Percentiles rank a stretch among this genome's conserved stretches.
phyloP scores from a whole-genome alignment of 2,113 vertebrate species.

The Aegypius monachus region DNA sequence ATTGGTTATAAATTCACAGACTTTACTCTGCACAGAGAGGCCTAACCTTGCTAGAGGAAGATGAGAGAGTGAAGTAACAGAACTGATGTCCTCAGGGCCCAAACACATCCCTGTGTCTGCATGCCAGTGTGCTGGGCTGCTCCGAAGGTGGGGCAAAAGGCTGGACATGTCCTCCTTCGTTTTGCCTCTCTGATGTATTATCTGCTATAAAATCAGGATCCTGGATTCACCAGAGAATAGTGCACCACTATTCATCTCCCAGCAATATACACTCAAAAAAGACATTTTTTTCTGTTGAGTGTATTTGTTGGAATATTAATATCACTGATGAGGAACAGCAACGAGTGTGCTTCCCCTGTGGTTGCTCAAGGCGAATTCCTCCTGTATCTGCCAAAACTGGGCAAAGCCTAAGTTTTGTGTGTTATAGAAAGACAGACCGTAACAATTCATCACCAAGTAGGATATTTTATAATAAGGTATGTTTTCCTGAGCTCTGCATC shows the following conservation, averaged over 20 bases:
- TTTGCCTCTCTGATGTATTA: background rate
- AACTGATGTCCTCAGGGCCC: background rate
- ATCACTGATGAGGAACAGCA: background rate
- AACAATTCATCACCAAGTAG: background rate
- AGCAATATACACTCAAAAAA: background rate
- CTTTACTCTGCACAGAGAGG: rapidly evolving
- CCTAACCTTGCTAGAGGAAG: background rate
- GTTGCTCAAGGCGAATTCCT: background rate
- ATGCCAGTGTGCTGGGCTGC: background rate
- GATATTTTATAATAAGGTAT: background rate
- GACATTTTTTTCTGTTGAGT: background rate
- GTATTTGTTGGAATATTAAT: background rate
- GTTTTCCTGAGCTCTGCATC: background rate
- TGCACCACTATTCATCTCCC: background rate
- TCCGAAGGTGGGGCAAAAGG: background rate
- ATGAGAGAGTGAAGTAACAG: background rate
- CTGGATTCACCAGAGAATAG: background rate
- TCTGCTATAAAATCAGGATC: background rate
- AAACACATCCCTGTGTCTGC: background rate
- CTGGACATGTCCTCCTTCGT: background rate
- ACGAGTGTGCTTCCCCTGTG: rapidly evolving
- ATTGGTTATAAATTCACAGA: background rate
- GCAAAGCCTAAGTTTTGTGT: background rate
- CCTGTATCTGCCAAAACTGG: background rate
- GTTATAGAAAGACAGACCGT: background rate